Base-by-base conservation (phyloP, 2,797 vertebrate species). In the Rhadinocentrus ornatus region DNA sequence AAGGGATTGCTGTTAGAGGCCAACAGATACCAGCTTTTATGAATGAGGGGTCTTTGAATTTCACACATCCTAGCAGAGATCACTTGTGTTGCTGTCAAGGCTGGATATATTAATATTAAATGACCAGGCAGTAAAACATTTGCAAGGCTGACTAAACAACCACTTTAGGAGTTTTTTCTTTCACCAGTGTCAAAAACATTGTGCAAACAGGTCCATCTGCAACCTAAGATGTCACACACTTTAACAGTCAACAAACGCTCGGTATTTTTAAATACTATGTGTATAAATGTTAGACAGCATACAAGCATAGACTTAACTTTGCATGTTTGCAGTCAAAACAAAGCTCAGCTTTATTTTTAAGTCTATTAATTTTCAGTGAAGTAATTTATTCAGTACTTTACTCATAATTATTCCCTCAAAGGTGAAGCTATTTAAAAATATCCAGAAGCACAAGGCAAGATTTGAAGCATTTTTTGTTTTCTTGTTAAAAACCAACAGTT, bases 401-500 rank as follows among this genome's bases (percentile, higher is more conserved):
- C 73, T 76, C 77, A 86, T 72, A 88, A 84, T 88, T 82, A 83
- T 86, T 87, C 66, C 74, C 86, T 87, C 75, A 86, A 88, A 91
- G 80, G 81, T 77, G 71, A 60, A 73, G 68, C 76, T n/a, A 69
- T 89, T 77, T 81, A 86, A 87, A 91, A 90, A 91, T 90, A 92
- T 84, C 88, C 85, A 79, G 60, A 69, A 86, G 87, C 87, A 81
- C 50, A 59, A 85, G 77, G 73, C 70, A 55, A 71, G 84, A 89
- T 89, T 88, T 82, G 57, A 88, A 86, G 78, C 69, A 63, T 86
- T 82, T 86, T 62, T 82, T 81, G 34, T 86, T 89, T 91, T 88
- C 85, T 90, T 92, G 88, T 92, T 88, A 88, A 93, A 92, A 91
- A 82, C 85, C 86, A 91, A 89, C 84, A 88, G 89, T 90, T 88